Base-by-base conservation (phyloP, 2,888 invertebrate species). In the Podotricha telesiphe region DNA sequence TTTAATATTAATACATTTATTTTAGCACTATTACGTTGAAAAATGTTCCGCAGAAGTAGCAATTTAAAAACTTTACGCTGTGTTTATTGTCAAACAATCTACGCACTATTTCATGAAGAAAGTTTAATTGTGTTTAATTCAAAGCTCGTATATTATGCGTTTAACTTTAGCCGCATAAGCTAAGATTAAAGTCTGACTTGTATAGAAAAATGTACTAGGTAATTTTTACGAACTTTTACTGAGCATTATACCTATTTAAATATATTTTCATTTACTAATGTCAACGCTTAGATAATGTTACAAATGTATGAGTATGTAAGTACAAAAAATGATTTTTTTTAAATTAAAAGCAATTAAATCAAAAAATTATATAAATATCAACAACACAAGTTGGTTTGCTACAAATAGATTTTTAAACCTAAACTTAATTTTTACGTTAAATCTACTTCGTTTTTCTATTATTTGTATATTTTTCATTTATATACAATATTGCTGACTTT, bases 91-190 rank as follows among this genome's bases (percentile, higher is more conserved):
- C 22, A 59, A 59, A 5, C n/a, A 7, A n/a, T 11, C 59, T 42
- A 45, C 22, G 42, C 42, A 45, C 22, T 8, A 45, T 59, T 28
- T 45, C 42, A 59, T 22, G n/a, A 59, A 58, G 42, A 42, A 58
- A 45, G 6, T 45, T 59, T n/a, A 45, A 17, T 45, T 59, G 15
- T 59, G 22, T 11, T 22, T 59, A 59, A 45, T 59, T 59, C n/a
- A 59, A 45, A 45, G 59, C 59, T 45, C 45, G 59, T 22, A 59
- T 59, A 28, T 22, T 59, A 45, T 22, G n/a, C 45, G 11, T 22
- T n/a, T 45, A 45, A 59, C n/a, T 59, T 59, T 22, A 22, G n/a
- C 22, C 22, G n/a, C 20, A 20, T n/a, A 58, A 8, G 20, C 10
- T 17, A 45, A 59, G 10, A 45, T 59, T 19, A 2, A 45, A 45